Base-by-base conservation (phyloP, 1,140 invertebrate species). In the Hormaphis cornu region DNA sequence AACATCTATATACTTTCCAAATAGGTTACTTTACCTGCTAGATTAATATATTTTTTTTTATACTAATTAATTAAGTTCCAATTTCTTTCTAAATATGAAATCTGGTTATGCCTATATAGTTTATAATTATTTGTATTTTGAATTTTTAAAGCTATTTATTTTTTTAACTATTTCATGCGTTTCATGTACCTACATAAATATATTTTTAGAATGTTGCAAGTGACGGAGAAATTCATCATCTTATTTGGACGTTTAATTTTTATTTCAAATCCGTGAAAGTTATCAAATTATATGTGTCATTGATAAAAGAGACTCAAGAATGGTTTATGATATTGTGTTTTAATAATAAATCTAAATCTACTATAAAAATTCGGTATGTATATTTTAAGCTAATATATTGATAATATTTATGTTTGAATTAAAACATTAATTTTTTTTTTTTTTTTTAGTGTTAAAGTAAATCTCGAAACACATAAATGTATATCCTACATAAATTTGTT, bases 381-480 rank as follows among this genome's bases (percentile, higher is more conserved):
- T 22, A n/a, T n/a, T n/a, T n/a, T n/a, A n/a, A n/a, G n/a, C n/a
- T n/a, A n/a, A n/a, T n/a, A 48, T 48, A 22, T 35, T 56, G 24
- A 40, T 40, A 58, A 4, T 40, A n/a, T 9, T 22, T 54, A 14
- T 20, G 18, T 9, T 54, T 10, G 20, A 30, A 53, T 53, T 10
- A 1, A 18, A 12, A 4, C 2, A 40, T 24, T 20, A 37, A 16
- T n/a, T 37, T 22, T 1, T n/a, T 58, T 9, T 46, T 20, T 61
- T 44, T 0, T 4, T 66, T 24, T 6, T 3, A 66, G 61, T 12
- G 33, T 66, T 48, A 66, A 66, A 30, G 50, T 66, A 33, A 66
- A 66, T 50, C 44, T 66, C 30, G 18, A 66, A 48, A 66, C 28
- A 22, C 48, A 66, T 66, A 35, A 66, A 30, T 35, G 48, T 50